Evolutionary conservation across 2,113 vertebrate genomes (phyloP).

Genomic region (Chunga burmeisteri): DNA sequence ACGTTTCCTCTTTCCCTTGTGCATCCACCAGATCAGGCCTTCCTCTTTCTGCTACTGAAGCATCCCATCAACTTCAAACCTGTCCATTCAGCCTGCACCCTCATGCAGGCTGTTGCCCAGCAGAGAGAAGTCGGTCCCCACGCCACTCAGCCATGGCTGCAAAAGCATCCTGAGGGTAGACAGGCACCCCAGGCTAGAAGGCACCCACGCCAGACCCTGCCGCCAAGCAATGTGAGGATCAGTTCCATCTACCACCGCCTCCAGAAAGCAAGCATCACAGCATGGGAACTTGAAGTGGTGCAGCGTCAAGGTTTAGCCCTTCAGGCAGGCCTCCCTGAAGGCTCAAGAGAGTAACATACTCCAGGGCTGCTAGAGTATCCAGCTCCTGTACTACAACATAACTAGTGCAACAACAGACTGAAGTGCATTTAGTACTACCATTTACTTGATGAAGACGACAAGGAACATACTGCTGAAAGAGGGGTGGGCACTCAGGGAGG

Average conservation of each 20-base stretch:
- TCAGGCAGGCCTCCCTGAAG: neutral
- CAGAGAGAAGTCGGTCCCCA: neutral
- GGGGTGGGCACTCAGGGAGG: too few species aligned
- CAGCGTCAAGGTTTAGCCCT: too few species aligned
- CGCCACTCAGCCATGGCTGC: neutral
- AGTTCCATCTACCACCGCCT: neutral
- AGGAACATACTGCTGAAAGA: neutral
- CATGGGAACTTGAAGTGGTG: neutral
- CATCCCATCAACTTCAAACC: neutral
- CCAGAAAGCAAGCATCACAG: neutral
- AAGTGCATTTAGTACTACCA: neutral
- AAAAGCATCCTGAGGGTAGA: neutral
- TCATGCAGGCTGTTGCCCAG: neutral
- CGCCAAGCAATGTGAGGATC: neutral
- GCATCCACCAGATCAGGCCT: neutral
- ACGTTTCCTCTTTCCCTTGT: neutral
- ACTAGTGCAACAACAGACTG: neutral
- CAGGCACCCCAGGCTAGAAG: neutral
- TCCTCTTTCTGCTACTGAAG: neutral
- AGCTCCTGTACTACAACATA: neutral
- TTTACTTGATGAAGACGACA: neutral
- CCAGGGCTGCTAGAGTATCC: neutral
- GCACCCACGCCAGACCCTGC: neutral
- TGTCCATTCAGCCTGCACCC: neutral
- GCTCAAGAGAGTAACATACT: neutral